Base-by-base conservation (phyloP, 2,888 invertebrate genomes). In the Lasius platythorax region DNA sequence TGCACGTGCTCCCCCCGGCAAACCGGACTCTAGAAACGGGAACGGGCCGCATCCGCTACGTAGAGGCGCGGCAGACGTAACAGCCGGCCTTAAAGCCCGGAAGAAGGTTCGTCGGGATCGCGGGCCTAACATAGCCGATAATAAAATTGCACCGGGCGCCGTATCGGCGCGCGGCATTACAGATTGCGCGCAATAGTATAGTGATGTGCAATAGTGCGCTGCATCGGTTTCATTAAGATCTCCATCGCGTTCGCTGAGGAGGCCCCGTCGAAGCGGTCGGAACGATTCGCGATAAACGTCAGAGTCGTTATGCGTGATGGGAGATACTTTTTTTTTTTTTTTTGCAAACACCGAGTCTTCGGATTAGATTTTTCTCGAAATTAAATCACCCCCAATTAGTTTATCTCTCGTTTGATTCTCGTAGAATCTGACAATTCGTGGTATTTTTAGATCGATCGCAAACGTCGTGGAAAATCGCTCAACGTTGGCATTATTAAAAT, bases 31-130 rank as follows among this genome's bases (percentile, higher is more conserved):
- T 89, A 89, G 92, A 91, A 93, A 93, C 93, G 93, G 92, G 93
- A 93, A 93, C 93, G 92, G 89, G 91, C 89, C 90, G 91, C 92
- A 93, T 93, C 93, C 93, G 93, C 93, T 91, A 89, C 81, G 79
- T 82, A 85, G 86, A 92, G 90, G 91, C 88, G 91, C 89, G 89
- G 91, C 91, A 87, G 61, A 37, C 56, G 56, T 85, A 84, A 75
- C 82, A 88, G 86, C 84, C 75, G 78, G 88, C 87, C 89, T 88
- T 87, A 87, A 87, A 89, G 91, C 90, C 91, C 91, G 91, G 91
- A 91, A 91, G 91, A 90, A 88, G 90, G 89, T 89, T 87, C 87
- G 88, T 58, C 91, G 88, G 76, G 85, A 67, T 66, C 50, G 86
- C 81, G 85, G 81, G 74, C 82, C 86, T 88, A 90, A 88, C 89